Conservation (phyloP, 2,888 invertebrate genomes). For the Catocala fraxini region DNA sequence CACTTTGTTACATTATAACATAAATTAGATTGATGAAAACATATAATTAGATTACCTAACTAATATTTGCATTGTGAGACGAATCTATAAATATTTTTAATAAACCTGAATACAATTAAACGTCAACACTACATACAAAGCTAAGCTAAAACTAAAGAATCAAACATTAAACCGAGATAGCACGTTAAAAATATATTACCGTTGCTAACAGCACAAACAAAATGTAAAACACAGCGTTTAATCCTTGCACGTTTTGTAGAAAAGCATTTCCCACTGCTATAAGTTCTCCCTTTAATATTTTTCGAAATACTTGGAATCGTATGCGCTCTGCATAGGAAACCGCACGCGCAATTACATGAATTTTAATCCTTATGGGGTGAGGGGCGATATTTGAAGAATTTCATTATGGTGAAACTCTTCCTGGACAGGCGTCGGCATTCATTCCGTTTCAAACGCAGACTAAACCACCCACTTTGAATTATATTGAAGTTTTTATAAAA, state of each 20-base stretch:
- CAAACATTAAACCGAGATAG: constrained; percentile 30
- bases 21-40: too few species aligned
- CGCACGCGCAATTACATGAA: constrained; percentile 75
- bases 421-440: constrained; percentile 73
- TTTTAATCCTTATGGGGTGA: constrained; percentile 74
- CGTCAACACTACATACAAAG: neutral
- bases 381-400: constrained; percentile 82
- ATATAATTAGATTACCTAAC: too few species aligned
- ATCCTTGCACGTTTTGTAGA: constrained; percentile 24
- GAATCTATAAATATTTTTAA: too few species aligned
- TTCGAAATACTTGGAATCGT: constrained; percentile 46
- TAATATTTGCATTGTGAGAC: too few species aligned
- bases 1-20: too few species aligned
- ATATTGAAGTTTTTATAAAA: constrained; percentile 74
- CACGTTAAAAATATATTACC: constrained; percentile 38
- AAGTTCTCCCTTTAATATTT: constrained; percentile 42
- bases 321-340: constrained; percentile 53
- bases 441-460: constrained; percentile 74
- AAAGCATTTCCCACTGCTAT: constrained; percentile 27
- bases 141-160: constrained; percentile 27
- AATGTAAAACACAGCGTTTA: constrained; percentile 43
- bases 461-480: constrained; percentile 67
- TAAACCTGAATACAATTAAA: too few species aligned
- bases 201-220: constrained; percentile 29
- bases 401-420: constrained; percentile 81